Evolutionary conservation across 1,140 invertebrate genomes (phyloP).

Genomic region (Leguminivora glycinivorella): DNA sequence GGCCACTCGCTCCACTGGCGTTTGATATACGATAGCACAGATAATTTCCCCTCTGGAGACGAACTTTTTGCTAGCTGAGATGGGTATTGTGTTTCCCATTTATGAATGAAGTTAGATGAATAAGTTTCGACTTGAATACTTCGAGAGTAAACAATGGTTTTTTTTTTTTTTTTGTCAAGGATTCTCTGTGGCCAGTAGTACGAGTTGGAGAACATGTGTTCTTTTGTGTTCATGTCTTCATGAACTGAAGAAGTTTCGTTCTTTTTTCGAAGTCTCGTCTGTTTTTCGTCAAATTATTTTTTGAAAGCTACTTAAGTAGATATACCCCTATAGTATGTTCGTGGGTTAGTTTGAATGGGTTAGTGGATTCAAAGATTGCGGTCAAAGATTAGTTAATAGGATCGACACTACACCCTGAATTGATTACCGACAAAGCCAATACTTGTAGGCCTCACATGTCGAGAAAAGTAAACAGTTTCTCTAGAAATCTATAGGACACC

Average conservation of each 20-base stretch:
- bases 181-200: background rate
- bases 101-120: slow-evolving; percentile 5
- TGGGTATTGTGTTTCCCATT: slow-evolving; percentile 9
- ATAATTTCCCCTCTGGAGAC: slow-evolving; percentile 5
- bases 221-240: background rate
- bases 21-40: slow-evolving; percentile 6
- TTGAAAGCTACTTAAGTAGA: too few relatives aligned
- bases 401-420: background rate
- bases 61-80: background rate
- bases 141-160: background rate
- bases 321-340: too few relatives aligned
- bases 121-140: background rate
- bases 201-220: background rate
- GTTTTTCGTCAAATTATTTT: background rate
- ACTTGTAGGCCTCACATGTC: slow-evolving; percentile 12
- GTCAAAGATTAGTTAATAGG: background rate
- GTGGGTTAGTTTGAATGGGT: too few relatives aligned
- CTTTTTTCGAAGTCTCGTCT: background rate
- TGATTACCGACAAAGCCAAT: background rate
- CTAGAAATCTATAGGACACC: slow-evolving; percentile 53
- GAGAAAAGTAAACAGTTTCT: slow-evolving; percentile 37
- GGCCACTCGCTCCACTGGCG: slow-evolving; percentile 29
- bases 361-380: background rate
- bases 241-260: background rate
- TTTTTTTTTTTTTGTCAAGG: background rate